A percentile compares a stretch with the other conserved stretches of the same genome.
These are phyloP conservation scores for Mungos mungo DNA, from an alignment of 2,113 vertebrate species.

Conservation along the genomic window DNA sequence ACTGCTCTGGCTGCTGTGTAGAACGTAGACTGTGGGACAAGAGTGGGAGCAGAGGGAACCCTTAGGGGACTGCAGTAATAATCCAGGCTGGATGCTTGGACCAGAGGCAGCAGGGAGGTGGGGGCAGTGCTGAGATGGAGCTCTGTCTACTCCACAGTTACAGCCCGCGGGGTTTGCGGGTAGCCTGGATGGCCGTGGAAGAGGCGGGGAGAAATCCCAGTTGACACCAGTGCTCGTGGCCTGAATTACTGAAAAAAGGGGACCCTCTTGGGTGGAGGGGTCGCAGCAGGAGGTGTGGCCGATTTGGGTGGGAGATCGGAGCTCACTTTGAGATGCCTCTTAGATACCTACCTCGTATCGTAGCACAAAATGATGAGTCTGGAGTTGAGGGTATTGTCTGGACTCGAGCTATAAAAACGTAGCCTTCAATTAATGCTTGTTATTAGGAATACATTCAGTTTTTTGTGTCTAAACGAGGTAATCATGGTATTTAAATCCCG, in stretches of 20 bases:
- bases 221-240: too few relatives aligned
- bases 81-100: not conserved
- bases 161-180: not conserved
- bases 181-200: not conserved
- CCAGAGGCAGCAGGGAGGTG: not conserved
- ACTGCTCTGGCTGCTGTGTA: not conserved
- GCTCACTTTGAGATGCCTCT: not conserved
- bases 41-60: not conserved
- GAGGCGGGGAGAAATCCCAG: not conserved
- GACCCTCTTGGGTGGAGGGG: not conserved
- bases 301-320: not conserved
- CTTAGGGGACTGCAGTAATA: accelerated
- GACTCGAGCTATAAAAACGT: not conserved
- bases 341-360: not conserved
- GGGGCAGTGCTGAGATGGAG: not conserved
- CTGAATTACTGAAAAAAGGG: not conserved
- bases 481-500: not conserved
- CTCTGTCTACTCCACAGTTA: too few relatives aligned
- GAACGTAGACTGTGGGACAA: not conserved
- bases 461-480: not conserved
- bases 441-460: not conserved
- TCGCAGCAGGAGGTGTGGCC: not conserved
- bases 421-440: not conserved
- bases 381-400: not conserved
- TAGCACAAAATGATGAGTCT: not conserved